phyloP scores from a whole-genome alignment of 2,888 invertebrate genomes.

The Lamproptera curius region DNA sequence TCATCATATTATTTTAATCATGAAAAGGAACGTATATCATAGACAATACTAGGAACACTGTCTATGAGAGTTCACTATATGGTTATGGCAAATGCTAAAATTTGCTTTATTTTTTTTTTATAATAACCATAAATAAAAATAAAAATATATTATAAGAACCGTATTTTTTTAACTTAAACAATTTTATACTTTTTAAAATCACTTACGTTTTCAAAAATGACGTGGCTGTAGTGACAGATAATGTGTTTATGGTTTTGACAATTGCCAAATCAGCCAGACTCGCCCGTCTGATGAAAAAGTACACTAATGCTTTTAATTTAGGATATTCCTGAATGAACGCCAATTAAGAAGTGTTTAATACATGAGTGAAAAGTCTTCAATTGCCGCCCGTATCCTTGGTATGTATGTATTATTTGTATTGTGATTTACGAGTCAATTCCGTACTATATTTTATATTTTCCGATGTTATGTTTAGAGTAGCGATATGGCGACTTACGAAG shows the following conservation, averaged over 20 bases:
- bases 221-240: slow-evolving; percentile 72
- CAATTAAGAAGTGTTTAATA: slow-evolving; percentile 28
- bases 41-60: too few relatives aligned
- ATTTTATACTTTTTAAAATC: neutral
- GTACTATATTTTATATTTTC: slow-evolving; percentile 22
- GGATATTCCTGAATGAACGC: slow-evolving; percentile 55
- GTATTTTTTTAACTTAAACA: too few relatives aligned
- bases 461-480: slow-evolving; percentile 31
- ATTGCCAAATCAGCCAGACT: slow-evolving; percentile 74
- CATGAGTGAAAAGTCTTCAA: slow-evolving; percentile 36
- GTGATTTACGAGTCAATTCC: slow-evolving; percentile 18
- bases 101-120: slow-evolving; percentile 4
- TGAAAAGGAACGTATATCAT: slow-evolving; percentile 48
- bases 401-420: slow-evolving; percentile 30
- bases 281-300: slow-evolving; percentile 40
- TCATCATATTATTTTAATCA: neutral
- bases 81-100: neutral
- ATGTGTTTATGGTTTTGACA: slow-evolving; percentile 63
- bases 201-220: slow-evolving; percentile 63
- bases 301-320: slow-evolving; percentile 33
- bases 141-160: too few relatives aligned
- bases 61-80: slow-evolving; percentile 32
- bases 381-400: slow-evolving; percentile 46
- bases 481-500: slow-evolving; percentile 92
- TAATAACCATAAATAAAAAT: too few relatives aligned